phyloP scores from a whole-genome alignment of 2,113 vertebrate genomes.

The Myocastor coypus region DNA sequence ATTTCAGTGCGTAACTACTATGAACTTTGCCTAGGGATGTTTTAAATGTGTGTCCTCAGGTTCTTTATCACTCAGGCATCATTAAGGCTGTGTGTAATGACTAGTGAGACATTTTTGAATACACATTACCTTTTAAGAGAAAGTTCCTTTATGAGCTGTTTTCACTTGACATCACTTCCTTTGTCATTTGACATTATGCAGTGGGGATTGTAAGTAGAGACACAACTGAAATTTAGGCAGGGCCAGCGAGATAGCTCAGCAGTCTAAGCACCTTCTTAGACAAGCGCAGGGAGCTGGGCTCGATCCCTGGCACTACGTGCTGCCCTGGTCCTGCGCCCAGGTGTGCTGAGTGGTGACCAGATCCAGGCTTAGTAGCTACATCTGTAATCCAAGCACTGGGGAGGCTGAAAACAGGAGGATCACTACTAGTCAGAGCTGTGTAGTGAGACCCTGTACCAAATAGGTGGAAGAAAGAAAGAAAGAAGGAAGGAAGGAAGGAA shows the following conservation, averaged over 20 bases:
- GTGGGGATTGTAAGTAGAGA: not conserved
- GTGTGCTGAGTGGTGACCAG: too few species aligned
- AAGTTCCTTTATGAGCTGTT: not conserved
- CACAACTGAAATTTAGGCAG: not conserved
- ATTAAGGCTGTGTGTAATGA: not conserved
- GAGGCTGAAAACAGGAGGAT: too few species aligned
- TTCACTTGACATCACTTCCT: not conserved
- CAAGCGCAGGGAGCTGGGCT: too few species aligned
- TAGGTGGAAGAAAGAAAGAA: too few species aligned
- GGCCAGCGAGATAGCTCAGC: too few species aligned
- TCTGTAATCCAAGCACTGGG: too few species aligned
- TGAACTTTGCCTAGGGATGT: slow-evolving; percentile 21
- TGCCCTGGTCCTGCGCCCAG: too few species aligned
- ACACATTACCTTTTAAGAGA: slow-evolving; percentile 55
- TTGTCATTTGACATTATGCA: slow-evolving; percentile 13
- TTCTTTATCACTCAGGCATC: slow-evolving; percentile 1
- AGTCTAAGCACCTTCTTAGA: too few species aligned
- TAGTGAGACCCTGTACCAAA: too few species aligned
- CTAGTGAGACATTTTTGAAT: not conserved
- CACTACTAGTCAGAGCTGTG: too few species aligned
- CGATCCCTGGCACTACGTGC: too few species aligned
- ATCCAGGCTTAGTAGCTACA: too few species aligned
- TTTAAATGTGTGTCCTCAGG: slow-evolving; percentile 10
- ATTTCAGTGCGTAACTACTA: not conserved
- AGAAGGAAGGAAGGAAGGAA: not conserved